Evolutionary conservation across 2,113 vertebrate genomes (phyloP), one percentile per base, ranked within the genome.

Genomic region (Polypterus bichir): DNA sequence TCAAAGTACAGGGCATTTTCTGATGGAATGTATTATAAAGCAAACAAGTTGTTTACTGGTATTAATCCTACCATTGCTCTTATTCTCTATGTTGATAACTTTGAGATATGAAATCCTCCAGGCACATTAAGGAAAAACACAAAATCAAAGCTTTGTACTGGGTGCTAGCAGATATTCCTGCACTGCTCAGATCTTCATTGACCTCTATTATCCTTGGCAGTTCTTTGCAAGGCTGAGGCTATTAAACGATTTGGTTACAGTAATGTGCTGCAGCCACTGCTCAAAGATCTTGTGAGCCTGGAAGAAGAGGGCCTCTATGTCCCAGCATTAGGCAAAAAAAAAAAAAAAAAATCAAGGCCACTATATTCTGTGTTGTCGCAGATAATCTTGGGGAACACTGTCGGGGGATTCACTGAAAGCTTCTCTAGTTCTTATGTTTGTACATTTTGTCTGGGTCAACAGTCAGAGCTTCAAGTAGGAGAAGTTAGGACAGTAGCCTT

Each of bases 121-220:
- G 63, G 58, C 5, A 64, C 59, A 48, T 65, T 63, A 11, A 3
- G 58, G 7, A 68, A 10, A 68, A 61, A 11, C 66, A 68, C 51
- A 64, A 68, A 27, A 61, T 68, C 7, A 68, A 62, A 46, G 66
- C 62, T 8, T 51, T 67, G 9, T 66, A 66, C 49, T 67, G 61
- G 57, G 59, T 67, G 46, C 59, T 67, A 11, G 65, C 47, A 44
- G 62, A 67, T 52, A 55, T 56, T 6, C 57, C 46, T 54, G 27
- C 46, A 9, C 52, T 9, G 44, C 49, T 44, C 46, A 45, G 61
- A 7, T 67, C 65, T 46, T 48, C 49, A 27, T 49, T 62, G 49
- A 62, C 10, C 8, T 62, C 59, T 4, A 49, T 66, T 27, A 3
- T 62, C 61, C 48, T 45, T 67, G 4, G 65, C 61, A 3, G 7